Evolutionary conservation across 2,888 invertebrate species (phyloP).

Genomic region (Flabesymbios commensalis): DNA sequence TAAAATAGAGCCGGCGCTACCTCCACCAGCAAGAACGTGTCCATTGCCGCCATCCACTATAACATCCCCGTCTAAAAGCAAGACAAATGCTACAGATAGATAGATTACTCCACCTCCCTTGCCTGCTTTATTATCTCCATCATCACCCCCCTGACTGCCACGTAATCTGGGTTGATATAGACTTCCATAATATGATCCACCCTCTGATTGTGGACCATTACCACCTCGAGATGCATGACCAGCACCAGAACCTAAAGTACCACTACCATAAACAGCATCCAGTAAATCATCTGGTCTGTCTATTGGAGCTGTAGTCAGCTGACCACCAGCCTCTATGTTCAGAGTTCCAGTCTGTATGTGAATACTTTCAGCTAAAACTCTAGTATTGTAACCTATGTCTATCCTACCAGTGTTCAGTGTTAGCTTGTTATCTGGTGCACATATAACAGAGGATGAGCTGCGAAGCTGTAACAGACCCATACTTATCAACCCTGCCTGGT

Average conservation of each 20-base stretch:
- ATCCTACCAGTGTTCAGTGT: conserved; percentile 32
- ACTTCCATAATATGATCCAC: conserved; percentile 37
- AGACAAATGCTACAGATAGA: background rate
- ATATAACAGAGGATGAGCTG: conserved; percentile 37
- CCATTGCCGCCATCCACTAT: conserved; percentile 34
- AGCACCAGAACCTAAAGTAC: conserved; percentile 36
- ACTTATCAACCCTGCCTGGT: conserved; percentile 29
- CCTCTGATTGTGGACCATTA: conserved; percentile 23
- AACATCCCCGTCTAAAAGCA: conserved; percentile 7
- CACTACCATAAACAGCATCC: conserved; percentile 35
- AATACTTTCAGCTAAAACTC: conserved; percentile 43
- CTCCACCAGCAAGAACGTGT: conserved; percentile 40
- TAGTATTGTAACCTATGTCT: conserved; percentile 38
- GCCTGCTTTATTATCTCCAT: conserved; percentile 2
- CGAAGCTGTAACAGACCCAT: conserved; percentile 41
- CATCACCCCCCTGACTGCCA: conserved; percentile 40
- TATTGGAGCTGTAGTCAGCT: conserved; percentile 38
- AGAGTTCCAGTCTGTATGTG: conserved; percentile 32
- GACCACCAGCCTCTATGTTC: conserved; percentile 43
- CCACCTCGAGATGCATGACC: conserved; percentile 45
- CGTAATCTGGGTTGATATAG: conserved; percentile 34
- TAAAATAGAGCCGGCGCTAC: conserved; percentile 42
- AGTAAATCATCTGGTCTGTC: conserved; percentile 40
- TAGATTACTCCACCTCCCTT: conserved; percentile 7
- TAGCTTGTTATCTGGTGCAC: conserved; percentile 36